These are phyloP conservation scores for Cylindroiulus punctatus DNA, from an alignment of 2,888 invertebrate species.

Conservation along the genomic window DNA sequence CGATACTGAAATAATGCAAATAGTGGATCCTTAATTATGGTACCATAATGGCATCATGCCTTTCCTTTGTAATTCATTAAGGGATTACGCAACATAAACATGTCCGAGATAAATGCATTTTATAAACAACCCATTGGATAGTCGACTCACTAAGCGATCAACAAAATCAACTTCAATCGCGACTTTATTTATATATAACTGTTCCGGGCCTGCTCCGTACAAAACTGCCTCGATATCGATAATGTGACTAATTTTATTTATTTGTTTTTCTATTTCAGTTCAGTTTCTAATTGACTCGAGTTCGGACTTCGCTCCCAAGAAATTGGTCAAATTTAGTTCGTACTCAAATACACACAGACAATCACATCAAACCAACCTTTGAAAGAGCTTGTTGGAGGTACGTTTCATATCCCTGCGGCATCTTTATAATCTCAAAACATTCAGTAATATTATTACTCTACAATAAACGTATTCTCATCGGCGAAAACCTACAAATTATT, in stretches of 20 bases:
- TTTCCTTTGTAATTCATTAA: too few relatives aligned
- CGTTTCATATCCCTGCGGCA: slow-evolving; percentile 56
- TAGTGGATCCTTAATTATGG: not conserved
- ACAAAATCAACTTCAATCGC: too few relatives aligned
- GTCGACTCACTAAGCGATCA: too few relatives aligned
- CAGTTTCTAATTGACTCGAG: not conserved
- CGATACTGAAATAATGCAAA: slow-evolving; percentile 71
- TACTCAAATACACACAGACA: not conserved
- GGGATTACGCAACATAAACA: too few relatives aligned
- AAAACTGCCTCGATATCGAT: too few relatives aligned
- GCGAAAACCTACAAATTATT: slow-evolving; percentile 6
- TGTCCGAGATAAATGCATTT: too few relatives aligned
- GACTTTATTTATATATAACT: too few relatives aligned
- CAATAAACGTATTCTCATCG: not conserved
- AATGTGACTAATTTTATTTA: too few relatives aligned
- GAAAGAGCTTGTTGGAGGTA: slow-evolving; percentile 56
- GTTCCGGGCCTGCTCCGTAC: too few relatives aligned
- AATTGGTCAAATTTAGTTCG: not conserved
- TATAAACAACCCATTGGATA: too few relatives aligned
- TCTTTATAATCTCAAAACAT: slow-evolving; percentile 25
- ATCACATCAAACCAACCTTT: slow-evolving; percentile 52
- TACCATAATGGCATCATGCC: too few relatives aligned
- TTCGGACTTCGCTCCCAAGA: not conserved
- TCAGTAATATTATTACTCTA: not conserved
- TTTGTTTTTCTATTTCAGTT: not conserved